Base-by-base conservation (phyloP, 2,797 vertebrate genomes). In the Brotula barbata region DNA sequence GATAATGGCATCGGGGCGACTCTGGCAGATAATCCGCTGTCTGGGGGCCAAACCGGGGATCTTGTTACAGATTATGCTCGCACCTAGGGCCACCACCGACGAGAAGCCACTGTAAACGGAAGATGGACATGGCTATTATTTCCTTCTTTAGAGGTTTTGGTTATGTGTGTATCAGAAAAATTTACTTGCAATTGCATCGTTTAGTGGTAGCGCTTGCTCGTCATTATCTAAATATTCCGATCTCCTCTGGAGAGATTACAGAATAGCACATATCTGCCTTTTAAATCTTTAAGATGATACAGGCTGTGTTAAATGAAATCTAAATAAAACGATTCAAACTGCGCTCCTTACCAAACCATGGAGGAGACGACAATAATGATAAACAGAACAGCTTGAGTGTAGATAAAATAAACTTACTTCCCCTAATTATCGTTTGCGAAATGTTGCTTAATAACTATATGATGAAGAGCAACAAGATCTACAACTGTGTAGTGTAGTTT, bases 1-100 rank as follows among this genome's bases (percentile, higher is more conserved):
- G 79, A 99, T 96, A 85, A 98, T 97, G 84, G 97, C 97, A 91
- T 99, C 97, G 7, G 97, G 97, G 72, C 96, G 94, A 92, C 95
- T 98, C 92, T 98, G 96, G 92, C 97, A 99, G 92, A 98, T 98
- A 19, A 96, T 95, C 90, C 97, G 93, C 83, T 99, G 97, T 85
- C 97, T 91, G 60, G 97, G 96, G 43, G 96, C 96, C 76, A 99
- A 90, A 61, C 97, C 96, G 9, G 97, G 97, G 87, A 99, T 99
- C 91, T 97, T 98, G 90, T 96, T 99, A 85, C 97, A 99, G 90
- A 98, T 99, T 89, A 99, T 97, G 86, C 95, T 98, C 70, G 96
- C 96, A 83, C 96, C 96, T 72, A 99, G 92, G 82, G 97, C 96
- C 81, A 98, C 93, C 90, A 99, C 97, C 34, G 96, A 97, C 53